Evolutionary conservation across 2,113 vertebrate species (phyloP).

Genomic region (Pycnonotus jocosus): DNA sequence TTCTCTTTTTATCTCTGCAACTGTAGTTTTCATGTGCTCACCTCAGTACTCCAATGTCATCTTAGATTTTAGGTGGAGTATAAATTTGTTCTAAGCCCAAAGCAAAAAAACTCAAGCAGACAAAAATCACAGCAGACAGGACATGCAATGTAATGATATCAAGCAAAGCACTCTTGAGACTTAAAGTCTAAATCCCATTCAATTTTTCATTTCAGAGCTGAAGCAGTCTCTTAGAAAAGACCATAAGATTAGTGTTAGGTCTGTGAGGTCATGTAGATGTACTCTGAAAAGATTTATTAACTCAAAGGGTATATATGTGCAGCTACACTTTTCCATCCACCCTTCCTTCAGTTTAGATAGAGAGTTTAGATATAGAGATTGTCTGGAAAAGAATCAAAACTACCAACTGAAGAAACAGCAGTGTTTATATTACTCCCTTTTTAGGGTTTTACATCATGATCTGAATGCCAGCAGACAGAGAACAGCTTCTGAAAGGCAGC

Average conservation of each 20-base stretch:
- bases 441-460: neutral
- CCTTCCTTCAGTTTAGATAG: neutral
- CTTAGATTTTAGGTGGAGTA: neutral
- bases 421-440: neutral
- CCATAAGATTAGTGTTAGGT: neutral
- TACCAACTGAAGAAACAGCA: neutral
- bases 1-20: neutral
- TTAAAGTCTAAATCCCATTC: neutral
- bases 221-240: neutral
- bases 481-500: neutral
- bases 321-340: neutral
- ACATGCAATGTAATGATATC: neutral
- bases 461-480: neutral
- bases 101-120: neutral
- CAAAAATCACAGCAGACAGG: neutral
- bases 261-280: neutral
- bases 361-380: neutral
- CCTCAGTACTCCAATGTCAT: neutral
- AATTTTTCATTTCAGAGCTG: neutral
- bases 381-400: neutral
- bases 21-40: neutral
- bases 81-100: neutral
- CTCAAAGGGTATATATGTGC: neutral
- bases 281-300: neutral
- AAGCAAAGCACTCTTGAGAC: neutral